These are phyloP conservation scores for Prietella phreatophila DNA, from an alignment of 2,113 vertebrate genomes.

Conservation along the genomic window DNA sequence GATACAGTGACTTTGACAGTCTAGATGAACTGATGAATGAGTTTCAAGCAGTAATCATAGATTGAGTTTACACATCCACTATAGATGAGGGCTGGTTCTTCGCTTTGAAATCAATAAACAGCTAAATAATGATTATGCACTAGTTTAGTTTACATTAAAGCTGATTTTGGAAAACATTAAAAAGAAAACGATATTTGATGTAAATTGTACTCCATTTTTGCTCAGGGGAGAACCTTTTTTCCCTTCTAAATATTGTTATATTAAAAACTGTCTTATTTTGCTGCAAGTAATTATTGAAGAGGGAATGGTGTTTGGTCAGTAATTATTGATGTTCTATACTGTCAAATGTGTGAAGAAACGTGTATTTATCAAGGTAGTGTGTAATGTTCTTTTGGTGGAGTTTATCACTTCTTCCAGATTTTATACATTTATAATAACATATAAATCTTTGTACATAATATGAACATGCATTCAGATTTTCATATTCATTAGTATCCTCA, in stretches of 20 bases:
- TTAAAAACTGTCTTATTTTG: constrained; percentile 3
- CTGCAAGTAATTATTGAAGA: constrained; percentile 67
- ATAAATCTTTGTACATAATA: constrained; percentile 30
- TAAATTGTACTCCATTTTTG: constrained; percentile 18
- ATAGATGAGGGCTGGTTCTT: constrained; percentile 22
- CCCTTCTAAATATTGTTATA: neutral
- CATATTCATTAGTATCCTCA: neutral
- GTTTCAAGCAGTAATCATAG: constrained; percentile 20
- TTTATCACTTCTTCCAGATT: constrained; percentile 46
- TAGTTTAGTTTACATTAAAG: constrained; percentile 43
- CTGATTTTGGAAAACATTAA: constrained; percentile 7
- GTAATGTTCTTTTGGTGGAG: constrained; percentile 42
- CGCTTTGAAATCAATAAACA: constrained; percentile 23
- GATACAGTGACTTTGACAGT: neutral
- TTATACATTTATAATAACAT: constrained; percentile 34
- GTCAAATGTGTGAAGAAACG: constrained; percentile 44
- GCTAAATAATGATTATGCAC: constrained; percentile 34
- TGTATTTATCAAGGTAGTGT: constrained; percentile 53
- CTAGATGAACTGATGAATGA: neutral
- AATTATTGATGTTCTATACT: constrained; percentile 37
- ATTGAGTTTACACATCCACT: constrained; percentile 47
- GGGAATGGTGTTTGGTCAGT: constrained; percentile 13
- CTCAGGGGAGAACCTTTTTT: constrained; percentile 34
- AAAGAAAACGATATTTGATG: constrained; percentile 15
- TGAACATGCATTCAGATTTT: constrained; percentile 13